Base-by-base conservation (phyloP, 2,888 invertebrate species). In the Eremobia ochroleuca region DNA sequence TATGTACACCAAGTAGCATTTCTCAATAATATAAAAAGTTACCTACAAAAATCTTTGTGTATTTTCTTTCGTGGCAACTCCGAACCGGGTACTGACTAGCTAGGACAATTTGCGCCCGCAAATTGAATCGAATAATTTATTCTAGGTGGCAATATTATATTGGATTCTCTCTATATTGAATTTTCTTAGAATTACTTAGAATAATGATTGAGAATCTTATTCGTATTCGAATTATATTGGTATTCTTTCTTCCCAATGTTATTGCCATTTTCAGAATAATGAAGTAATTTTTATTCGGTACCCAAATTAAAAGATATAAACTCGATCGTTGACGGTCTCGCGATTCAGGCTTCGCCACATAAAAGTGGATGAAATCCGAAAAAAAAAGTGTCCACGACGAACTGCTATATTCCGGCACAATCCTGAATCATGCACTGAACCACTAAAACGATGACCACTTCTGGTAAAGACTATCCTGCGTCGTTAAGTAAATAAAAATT, bases 81-180 rank as follows among this genome's bases (percentile, higher is more conserved):
- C 37, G 46, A 37, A 31, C 55, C 49, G 52, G 65, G 58, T 64
- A 70, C 25, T 46, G 40, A 49, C 67, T 65, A 61, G 49, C 67
- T 65, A 61, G 49, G 13, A 72, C 73, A 85, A 82, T 82, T 82
- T 73, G n/a, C 65, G 52, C 66, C 34, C 67, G 31, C 58, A 81
- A 81, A 81, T 77, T 31, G 64, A 76, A 77, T 74, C 43, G 37
- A 43, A 64, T 67, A 69, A 82, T 75, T 82, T 73, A 82, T 77
- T 77, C 69, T 62, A 81, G 61, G 37, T 70, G 52, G 46, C 69
- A 69, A 70, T 81, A 73, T 68, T 64, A 34, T n/a, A 77, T 77
- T 67, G 40, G 40, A 72, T 61, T 55, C 49, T 43, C 55, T 40
- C 65, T 37, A 72, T 66, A 80, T 76, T 76, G 21, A 73, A 69